Evolutionary conservation across 1,140 invertebrate genomes (phyloP), one percentile per base, ranked within the genome.

Genomic region (Patella vulgata): DNA sequence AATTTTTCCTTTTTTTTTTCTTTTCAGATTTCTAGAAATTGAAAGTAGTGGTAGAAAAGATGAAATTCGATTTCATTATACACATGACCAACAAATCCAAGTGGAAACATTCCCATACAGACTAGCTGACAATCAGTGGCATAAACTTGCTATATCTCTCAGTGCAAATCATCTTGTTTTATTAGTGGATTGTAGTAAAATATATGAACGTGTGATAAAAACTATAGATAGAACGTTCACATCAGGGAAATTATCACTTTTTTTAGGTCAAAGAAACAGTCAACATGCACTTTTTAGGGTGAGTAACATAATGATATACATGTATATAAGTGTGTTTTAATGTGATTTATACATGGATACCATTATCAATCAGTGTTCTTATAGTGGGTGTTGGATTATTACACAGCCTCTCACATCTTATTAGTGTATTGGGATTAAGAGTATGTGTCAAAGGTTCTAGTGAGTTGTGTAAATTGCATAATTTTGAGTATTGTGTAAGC

Each of bases 221-320:
- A 85, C 87, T 50, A 89, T 91, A 8, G 91, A 93, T 82, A 88
- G 88, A 47, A 48, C 63, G 14, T 70, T 64, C 64, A 67, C 53
- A 42, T 51, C 70, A 52, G 72, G 66, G 21, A 57, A 42, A 65
- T 43, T 50, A 83, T 87, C 91, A 57, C 87, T 96, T 51, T 95
- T 91, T 91, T 84, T 96, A 46, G 94, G 93, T 58, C 93, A 95
- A 84, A 89, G 93, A 76, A 93, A 92, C 83, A 88, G 87, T 78
- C 91, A 90, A 77, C 91, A 93, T 86, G 94, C 91, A 82, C 86
- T 92, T 72, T 95, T 94, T 85, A 94, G 94, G 90, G 94, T 95
- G 82, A 86, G 81, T 80, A 48, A n/a, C 30, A n/a, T n/a, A 14
- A 44, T 11, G 25, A 44, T 21, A 44, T 3, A 23, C 2, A 17